Base-by-base conservation (phyloP, 2,888 invertebrate species). In the Epirrhoe alternata region DNA sequence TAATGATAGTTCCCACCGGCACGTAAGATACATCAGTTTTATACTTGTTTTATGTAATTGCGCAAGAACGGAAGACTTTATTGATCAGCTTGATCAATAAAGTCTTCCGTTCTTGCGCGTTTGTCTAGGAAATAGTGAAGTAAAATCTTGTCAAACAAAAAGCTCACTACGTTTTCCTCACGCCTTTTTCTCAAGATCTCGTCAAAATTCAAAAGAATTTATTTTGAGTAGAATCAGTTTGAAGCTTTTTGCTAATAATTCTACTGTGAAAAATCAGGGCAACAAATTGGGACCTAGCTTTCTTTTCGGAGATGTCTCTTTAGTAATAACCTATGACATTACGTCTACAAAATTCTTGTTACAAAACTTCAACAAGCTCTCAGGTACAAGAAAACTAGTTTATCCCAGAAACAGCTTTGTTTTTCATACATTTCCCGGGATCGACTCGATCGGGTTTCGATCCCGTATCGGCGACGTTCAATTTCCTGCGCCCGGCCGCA, bases 1-100 rank as follows among this genome's bases (percentile, higher is more conserved):
- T 61, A 71, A 68, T 71, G 59, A 68, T 65, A 55, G 58, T 59
- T 59, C 58, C 55, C 42, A 61, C n/a, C 30, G 17, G 12, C 50
- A 50, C 5, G 51, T 24, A 30, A 7, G 12, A 30, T n/a, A 51
- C 30, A 16, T 47, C 14, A 51, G 12, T 12, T 51, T 24, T 12
- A 51, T 30, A 30, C 24, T 24, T 30, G 5, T 51, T 31, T 16
- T 47, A 47, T 47, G 38, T 42, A 42, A 42, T 42, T 12, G 12
- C 38, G 12, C 38, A 12, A 42, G 12, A 3, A 24, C 1, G 24
- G 24, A 24, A 24, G 1, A 24, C 24, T 24, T 24, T 24, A 24
- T 24, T 24, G 24, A 24, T 24, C 24, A 24, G 24, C 3, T 24
- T 24, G 24, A 24, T 24, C 24, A 24, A 24, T 24, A 24, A 24